These are phyloP conservation scores for Conus canariensis DNA, from an alignment of 2,888 invertebrate species.

Conservation along the genomic window DNA sequence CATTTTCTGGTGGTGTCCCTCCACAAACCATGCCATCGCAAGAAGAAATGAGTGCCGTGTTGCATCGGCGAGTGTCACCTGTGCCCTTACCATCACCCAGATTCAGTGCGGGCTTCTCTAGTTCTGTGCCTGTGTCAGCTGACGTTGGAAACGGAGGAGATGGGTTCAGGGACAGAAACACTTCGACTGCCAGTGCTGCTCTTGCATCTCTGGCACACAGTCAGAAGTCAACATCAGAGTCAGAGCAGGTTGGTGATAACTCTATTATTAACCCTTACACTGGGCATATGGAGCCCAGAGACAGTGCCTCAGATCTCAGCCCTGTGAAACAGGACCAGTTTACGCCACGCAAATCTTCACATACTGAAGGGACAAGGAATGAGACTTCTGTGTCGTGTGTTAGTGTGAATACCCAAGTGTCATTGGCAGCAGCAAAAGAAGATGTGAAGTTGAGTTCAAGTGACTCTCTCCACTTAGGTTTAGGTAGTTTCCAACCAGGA, in stretches of 20 bases:
- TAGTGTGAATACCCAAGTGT: not conserved
- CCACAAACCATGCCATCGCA: constrained; percentile 21
- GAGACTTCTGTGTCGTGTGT: constrained; percentile 4
- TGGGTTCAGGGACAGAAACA: constrained; percentile 21
- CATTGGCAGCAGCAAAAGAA: constrained; percentile 26
- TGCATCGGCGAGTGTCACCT: constrained; percentile 12
- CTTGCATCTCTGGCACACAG: constrained; percentile 4
- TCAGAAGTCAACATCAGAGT: constrained; percentile 3
- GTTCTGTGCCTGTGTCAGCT: not conserved
- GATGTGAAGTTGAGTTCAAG: constrained; percentile 13
- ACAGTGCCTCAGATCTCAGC: constrained; percentile 65
- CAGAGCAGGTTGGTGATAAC: constrained; percentile 48
- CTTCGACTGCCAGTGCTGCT: constrained; percentile 30
- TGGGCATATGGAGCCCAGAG: constrained; percentile 71
- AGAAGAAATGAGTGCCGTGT: constrained; percentile 27
- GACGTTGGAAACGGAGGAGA: constrained; percentile 20
- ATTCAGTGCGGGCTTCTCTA: not conserved
- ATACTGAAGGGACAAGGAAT: constrained; percentile 6
- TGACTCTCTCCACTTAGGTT: constrained; percentile 14
- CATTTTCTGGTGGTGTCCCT: constrained; percentile 14
- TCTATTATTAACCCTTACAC: constrained; percentile 74
- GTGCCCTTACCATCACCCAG: constrained; percentile 32
- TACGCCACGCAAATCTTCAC: constrained; percentile 12
- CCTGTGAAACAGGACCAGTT: constrained; percentile 56
- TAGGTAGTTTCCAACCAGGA: constrained; percentile 27